Conservation (phyloP, 35 echinoderm and acorn worm genomes). For the Nesometra sesokonis region DNA sequence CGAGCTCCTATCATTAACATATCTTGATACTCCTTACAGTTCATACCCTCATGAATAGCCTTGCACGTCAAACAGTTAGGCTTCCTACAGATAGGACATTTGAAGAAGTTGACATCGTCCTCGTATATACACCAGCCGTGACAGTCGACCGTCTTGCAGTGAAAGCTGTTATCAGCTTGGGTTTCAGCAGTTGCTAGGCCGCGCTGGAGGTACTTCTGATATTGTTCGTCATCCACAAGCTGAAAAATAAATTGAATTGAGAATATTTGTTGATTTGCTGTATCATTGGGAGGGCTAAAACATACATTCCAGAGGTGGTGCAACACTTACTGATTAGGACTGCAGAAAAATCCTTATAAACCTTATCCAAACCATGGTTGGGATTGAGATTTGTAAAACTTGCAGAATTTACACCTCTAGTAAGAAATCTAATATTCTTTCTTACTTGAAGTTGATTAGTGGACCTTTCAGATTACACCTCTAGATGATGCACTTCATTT, state of each 20-base stretch:
- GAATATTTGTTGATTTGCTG: no score
- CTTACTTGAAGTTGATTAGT: no score
- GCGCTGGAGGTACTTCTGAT: slow-evolving; percentile 59
- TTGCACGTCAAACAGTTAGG: slow-evolving; percentile 96
- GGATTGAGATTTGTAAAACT: no score
- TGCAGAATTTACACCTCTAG: no score
- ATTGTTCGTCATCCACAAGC: slow-evolving; percentile 60
- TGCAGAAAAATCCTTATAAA: no score
- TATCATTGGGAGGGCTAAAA: no score
- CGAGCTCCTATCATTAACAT: slow-evolving; percentile 44
- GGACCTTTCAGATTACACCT: no score
- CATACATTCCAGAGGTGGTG: no score
- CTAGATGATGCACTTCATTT: no score
- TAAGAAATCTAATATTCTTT: no score
- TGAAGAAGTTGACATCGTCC: slow-evolving; percentile 91
- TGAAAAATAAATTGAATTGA: neutral
- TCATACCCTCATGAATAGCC: slow-evolving; percentile 85
- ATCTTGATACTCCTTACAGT: slow-evolving; percentile 96
- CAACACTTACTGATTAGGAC: no score
- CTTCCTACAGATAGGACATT: slow-evolving; percentile 55
- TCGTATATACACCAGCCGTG: slow-evolving; percentile 84
- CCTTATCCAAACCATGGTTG: no score
- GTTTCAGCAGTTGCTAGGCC: slow-evolving; percentile 57
- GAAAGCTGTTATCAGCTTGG: slow-evolving; percentile 57
- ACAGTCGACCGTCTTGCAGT: slow-evolving; percentile 93